phyloP scores from a whole-genome alignment of 2,113 vertebrate genomes.

The Amblyornis subalaris region DNA sequence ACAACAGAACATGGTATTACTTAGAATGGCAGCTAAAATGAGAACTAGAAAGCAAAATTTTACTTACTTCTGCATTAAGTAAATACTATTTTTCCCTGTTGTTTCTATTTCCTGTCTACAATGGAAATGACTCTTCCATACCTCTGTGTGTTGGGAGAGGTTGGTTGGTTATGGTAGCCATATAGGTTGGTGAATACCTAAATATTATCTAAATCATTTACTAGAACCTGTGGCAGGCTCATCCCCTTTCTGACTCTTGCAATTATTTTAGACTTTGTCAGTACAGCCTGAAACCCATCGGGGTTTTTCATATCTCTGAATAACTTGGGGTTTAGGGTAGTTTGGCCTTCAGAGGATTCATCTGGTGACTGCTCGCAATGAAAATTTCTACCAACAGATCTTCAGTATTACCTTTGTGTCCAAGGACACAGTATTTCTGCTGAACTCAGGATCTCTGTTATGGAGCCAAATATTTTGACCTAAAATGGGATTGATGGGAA shows the following conservation, averaged over 20 bases:
- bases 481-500: conserved; percentile 26
- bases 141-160: background rate
- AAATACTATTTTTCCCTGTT: background rate
- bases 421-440: background rate
- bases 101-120: background rate
- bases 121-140: background rate
- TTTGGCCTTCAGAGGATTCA: background rate
- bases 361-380: background rate
- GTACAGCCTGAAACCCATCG: background rate
- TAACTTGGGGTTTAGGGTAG: background rate
- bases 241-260: background rate
- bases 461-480: conserved; percentile 37
- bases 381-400: conserved; percentile 10
- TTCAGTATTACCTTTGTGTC: conserved; percentile 24
- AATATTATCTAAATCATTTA: background rate
- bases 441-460: conserved; percentile 26
- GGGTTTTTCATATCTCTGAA: background rate
- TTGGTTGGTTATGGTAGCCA: background rate
- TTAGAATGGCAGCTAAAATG: background rate
- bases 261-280: background rate
- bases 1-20: background rate
- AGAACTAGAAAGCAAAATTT: background rate
- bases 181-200: background rate
- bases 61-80: background rate
- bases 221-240: background rate